phyloP scores from a whole-genome alignment of 2,113 vertebrate species.

The Sphyrna mokarran region DNA sequence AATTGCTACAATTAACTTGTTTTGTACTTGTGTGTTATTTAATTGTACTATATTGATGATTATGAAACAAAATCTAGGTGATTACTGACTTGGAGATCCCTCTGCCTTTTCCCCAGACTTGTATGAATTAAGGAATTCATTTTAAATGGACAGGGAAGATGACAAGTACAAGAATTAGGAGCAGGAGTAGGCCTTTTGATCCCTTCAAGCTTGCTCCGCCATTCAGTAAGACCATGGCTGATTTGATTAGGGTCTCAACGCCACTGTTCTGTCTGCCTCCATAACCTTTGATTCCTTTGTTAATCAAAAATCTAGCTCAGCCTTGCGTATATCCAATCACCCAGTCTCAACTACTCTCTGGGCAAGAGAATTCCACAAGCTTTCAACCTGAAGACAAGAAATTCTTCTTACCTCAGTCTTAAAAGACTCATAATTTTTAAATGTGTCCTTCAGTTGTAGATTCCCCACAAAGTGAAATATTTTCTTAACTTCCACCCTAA shows the following conservation, averaged over 20 bases:
- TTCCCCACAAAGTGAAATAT: neutral
- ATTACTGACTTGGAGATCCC: neutral
- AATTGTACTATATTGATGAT: neutral
- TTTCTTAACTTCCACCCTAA: neutral
- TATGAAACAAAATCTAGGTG: neutral
- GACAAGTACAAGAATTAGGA: neutral
- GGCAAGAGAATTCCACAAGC: neutral
- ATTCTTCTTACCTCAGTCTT: neutral
- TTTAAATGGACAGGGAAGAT: neutral
- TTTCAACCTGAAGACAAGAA: neutral
- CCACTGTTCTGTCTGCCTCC: neutral
- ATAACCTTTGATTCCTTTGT: neutral
- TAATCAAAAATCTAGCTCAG: neutral
- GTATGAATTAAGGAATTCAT: neutral
- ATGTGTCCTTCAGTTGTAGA: neutral
- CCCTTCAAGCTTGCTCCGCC: neutral
- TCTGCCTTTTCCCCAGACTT: neutral
- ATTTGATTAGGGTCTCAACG: neutral
- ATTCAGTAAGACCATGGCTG: neutral
- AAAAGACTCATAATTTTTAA: neutral
- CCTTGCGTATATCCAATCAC: neutral
- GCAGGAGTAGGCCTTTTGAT: neutral
- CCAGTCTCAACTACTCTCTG: neutral
- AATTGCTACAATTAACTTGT: neutral
- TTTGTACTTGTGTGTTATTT: neutral